Conservation (phyloP, 2,113 vertebrate genomes). For the Chrysemys picta region DNA sequence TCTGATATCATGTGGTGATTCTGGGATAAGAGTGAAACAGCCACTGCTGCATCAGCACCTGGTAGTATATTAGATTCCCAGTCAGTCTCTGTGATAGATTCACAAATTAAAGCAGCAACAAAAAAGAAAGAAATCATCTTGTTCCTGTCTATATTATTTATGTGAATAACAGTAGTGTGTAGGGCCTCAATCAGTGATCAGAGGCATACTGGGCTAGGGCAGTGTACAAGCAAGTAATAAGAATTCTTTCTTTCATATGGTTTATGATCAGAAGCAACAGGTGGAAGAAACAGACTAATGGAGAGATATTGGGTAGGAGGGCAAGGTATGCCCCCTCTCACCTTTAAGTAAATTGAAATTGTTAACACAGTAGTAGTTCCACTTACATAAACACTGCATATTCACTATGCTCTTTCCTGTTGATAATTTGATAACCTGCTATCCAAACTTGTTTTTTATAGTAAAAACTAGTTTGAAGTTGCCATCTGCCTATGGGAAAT, state of each 20-base stretch:
- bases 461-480: background rate
- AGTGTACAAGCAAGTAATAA: background rate
- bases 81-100: background rate
- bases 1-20: background rate
- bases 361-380: background rate
- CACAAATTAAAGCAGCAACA: background rate
- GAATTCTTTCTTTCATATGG: background rate
- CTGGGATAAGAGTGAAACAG: background rate
- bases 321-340: background rate
- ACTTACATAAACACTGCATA: background rate
- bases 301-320: background rate
- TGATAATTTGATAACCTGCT: background rate
- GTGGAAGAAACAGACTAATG: background rate
- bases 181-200: background rate
- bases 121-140: background rate
- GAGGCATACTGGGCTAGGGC: background rate
- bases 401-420: background rate
- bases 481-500: background rate
- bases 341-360: background rate
- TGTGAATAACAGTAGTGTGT: fast-evolving
- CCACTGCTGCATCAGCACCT: background rate
- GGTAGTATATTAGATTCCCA: background rate
- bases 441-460: background rate
- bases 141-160: background rate
- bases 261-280: background rate